Evolutionary conservation across 2,113 vertebrate species (phyloP), one percentile per base, ranked within the genome.

Genomic region (Pteropus alecto): DNA sequence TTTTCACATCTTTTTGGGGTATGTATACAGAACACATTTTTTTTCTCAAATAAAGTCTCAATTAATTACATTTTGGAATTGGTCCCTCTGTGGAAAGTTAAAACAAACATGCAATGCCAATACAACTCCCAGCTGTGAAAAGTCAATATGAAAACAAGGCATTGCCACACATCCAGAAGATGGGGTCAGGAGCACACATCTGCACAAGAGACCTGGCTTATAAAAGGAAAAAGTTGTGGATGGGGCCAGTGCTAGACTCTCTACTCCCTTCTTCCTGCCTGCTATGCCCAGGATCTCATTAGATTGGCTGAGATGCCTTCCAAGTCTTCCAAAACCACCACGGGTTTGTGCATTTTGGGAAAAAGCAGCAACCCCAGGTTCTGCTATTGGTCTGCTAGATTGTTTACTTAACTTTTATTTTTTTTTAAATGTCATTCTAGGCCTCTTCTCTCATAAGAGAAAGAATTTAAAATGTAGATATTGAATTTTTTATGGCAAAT

Each of bases 41-140:
- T 71, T 70, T 33, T 8, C 58, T 38, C 51, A 90, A 91, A 60
- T 76, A 89, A 87, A 35, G 5, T 46, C 24, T 93, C 73, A 88
- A 48, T 93, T 93, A 95, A 93, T 93, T 85, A 41, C 82, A 86
- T 65, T 93, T 70, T 91, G 68, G 56, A 85, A 67, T 87, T 41
- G 13, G 68, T 82, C 68, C 60, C 76, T 86, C 48, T 73, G 67
- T 35, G 67, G 84, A 65, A 92, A 93, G 74, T 83, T 82, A 77
- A 83, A 92, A 33, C 73, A 92, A 96, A 65, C 90, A 43, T 51
- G 43, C 7, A 18, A 56, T 35, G 6, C 48, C 61, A 89, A n/a
- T 30, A 48, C 12, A 56, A 12, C 61, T 65, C 74, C 78, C 61
- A 79, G 68, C 14, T 95, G 63, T 87, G 58, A 85, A 78, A 14